Percentiles rank a stretch among this genome's conserved stretches.
phyloP scores from a whole-genome alignment of 2,888 invertebrate genomes.

The Dermolepida albohirtum region DNA sequence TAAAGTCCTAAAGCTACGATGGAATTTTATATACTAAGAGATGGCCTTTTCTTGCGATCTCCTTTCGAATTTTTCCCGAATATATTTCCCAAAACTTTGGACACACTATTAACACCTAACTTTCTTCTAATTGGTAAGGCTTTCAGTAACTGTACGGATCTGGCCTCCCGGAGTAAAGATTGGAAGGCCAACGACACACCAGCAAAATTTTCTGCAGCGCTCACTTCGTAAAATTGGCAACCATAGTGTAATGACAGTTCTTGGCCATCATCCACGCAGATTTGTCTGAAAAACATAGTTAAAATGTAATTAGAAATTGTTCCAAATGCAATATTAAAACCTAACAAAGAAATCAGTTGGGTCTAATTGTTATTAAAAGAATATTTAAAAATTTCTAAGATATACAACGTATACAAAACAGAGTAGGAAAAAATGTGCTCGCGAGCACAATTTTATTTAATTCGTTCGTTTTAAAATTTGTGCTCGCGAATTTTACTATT shows the following conservation, averaged over 20 bases:
- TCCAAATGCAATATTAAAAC: too few relatives aligned
- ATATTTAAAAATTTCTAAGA: too few relatives aligned
- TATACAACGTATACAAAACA: too few relatives aligned
- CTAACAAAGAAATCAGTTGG: too few relatives aligned
- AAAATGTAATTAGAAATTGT: too few relatives aligned
- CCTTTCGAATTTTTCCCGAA: constrained; percentile 83
- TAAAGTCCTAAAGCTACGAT: constrained; percentile 20
- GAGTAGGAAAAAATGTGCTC: too few relatives aligned
- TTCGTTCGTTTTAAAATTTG: too few relatives aligned
- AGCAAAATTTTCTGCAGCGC: constrained; percentile 84
- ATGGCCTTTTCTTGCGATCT: constrained; percentile 82
- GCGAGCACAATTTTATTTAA: too few relatives aligned
- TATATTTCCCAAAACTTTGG: constrained; percentile 83
- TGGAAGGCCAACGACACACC: constrained; percentile 86
- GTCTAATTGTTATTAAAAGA: too few relatives aligned
- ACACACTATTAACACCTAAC: constrained; percentile 81
- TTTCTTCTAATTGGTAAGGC: constrained; percentile 78
- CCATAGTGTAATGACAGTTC: constrained; percentile 81
- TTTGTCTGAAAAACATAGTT: constrained; percentile 68
- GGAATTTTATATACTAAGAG: constrained; percentile 75
- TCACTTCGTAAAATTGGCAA: constrained; percentile 88
- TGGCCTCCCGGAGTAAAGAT: constrained; percentile 79
- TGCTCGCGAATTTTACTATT: too few relatives aligned
- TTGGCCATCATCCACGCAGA: constrained; percentile 84
- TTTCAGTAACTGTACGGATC: constrained; percentile 78